Base-by-base conservation (phyloP, 2,888 invertebrate species). In the Dryocosmus kuriphilus region DNA sequence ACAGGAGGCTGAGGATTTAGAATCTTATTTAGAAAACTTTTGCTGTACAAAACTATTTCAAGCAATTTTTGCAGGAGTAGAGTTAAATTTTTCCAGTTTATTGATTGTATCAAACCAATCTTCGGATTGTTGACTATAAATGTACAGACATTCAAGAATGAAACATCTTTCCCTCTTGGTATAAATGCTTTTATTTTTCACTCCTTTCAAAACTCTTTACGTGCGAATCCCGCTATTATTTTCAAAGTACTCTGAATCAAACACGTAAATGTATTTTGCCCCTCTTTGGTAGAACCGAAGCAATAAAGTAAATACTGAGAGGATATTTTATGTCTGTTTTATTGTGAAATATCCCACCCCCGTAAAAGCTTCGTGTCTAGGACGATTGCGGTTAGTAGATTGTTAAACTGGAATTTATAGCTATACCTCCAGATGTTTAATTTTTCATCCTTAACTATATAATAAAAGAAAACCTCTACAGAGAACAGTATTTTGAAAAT, bases 171-270 rank as follows among this genome's bases (percentile, higher is more conserved):
- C 19, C n/a, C 7, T 19, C 19, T 38, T 4, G 19, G 46, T 46
- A 19, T 46, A 19, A 19, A 35, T 35, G 9, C 9, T 46, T 46
- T 46, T 46, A 46, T 19, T 6, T 46, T 46, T 46, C 38, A 38
- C 46, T 46, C 1, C 19, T 19, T 6, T 19, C 7, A 46, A 46
- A 46, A 19, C 46, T 19, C 46, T 19, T 7, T 51, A n/a, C 3
- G 51, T 51, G 51, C n/a, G 51, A 51, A 51, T 51, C n/a, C n/a
- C n/a, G 51, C 51, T n/a, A 51, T 51, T 51, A 9, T 51, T n/a
- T 51, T n/a, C 51, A n/a, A 51, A 51, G 51, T 8, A 51, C 51
- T 51, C n/a, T 51, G 9, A 51, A n/a, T n/a, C 51, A 51, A 51
- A n/a, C 51, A 16, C 51, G n/a, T 51, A n/a, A 51, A 51, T 51